Conservation (phyloP, 1,140 invertebrate species). For the Diabrotica undecimpunctata region DNA sequence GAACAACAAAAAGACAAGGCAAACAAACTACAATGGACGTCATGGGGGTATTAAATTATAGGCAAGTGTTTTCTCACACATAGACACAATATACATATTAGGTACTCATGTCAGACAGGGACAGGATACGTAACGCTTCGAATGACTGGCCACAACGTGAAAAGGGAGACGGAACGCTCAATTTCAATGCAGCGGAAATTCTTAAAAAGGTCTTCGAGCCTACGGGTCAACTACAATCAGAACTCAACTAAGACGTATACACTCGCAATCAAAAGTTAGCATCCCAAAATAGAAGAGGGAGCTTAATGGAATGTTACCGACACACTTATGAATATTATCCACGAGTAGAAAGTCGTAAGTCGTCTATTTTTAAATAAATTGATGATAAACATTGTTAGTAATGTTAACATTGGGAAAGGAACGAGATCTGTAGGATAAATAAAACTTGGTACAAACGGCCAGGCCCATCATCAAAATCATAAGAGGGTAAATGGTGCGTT, state of each 20-base stretch:
- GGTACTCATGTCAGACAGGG: not conserved
- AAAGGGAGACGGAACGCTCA: not conserved
- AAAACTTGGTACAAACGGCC: too few species aligned
- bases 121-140: constrained; percentile 1
- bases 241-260: not conserved
- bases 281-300: too few species aligned
- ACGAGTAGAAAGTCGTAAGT: too few species aligned
- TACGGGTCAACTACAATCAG: not conserved
- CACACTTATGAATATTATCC: too few species aligned
- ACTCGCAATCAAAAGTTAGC: not conserved
- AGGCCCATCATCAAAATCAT: too few species aligned
- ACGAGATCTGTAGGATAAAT: too few species aligned
- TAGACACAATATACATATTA: not conserved
- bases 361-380: too few species aligned
- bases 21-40: not conserved
- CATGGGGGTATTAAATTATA: constrained; percentile 1
- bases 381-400: too few species aligned
- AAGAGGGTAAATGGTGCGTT: too few species aligned
- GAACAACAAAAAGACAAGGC: not conserved
- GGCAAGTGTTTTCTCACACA: not conserved
- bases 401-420: too few species aligned
- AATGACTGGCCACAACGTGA: not conserved
- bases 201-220: not conserved
- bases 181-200: constrained; percentile 1
- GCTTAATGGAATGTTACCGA: too few species aligned